Conservation (phyloP, 2,797 vertebrate species). For the Liparis tanakae region DNA sequence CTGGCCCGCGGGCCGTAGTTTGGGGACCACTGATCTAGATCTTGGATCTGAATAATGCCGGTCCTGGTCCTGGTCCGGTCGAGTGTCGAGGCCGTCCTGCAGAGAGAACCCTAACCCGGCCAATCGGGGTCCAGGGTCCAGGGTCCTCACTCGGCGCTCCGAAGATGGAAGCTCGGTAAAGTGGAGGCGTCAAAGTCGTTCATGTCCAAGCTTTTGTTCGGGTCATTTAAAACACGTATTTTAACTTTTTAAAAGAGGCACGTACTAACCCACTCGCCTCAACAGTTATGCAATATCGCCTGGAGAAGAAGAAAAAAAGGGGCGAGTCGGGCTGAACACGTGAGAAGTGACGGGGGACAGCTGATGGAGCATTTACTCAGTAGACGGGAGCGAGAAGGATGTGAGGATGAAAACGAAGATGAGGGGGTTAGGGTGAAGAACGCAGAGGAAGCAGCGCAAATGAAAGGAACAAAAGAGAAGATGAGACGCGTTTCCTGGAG, state of each 20-base stretch:
- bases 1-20: too few relatives aligned
- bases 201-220: not conserved
- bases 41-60: not conserved
- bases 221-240: not conserved
- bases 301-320: slow-evolving; percentile 4
- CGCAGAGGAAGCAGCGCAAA: slow-evolving; percentile 39
- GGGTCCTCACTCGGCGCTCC: not conserved
- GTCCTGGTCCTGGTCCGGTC: not conserved
- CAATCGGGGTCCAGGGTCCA: not conserved
- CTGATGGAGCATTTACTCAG: slow-evolving; percentile 63
- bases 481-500: slow-evolving; percentile 52
- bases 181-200: not conserved
- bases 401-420: slow-evolving; percentile 51
- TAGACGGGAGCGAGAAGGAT: slow-evolving; percentile 56
- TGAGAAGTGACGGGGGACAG: slow-evolving; percentile 48
- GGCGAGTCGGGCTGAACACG: slow-evolving; percentile 31
- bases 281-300: slow-evolving; percentile 32
- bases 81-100: not conserved
- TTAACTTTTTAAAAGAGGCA: not conserved
- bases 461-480: slow-evolving; percentile 56
- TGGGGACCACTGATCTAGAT: too few relatives aligned
- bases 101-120: not conserved
- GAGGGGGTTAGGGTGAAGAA: slow-evolving; percentile 48
- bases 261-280: slow-evolving; percentile 2
- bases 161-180: not conserved